Evolutionary conservation across 2,797 vertebrate species (phyloP), one percentile per base, ranked within the genome.

Genomic region (Acomys russatus): DNA sequence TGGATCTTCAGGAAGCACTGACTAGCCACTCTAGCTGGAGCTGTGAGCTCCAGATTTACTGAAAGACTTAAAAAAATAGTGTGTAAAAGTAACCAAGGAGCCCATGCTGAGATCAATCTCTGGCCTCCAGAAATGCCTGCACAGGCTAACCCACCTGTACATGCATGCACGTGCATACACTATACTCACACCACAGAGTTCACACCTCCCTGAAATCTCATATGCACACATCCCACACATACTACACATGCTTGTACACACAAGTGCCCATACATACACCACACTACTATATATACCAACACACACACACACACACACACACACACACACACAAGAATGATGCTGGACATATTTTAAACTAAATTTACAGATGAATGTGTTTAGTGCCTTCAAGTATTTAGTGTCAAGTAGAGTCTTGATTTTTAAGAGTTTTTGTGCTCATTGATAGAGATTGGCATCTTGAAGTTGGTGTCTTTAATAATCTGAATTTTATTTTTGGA

Each of bases 401-500:
- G 6, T 66, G 63, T n/a, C 44, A 49, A 61, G 15, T 23, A 88
- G n/a, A 56, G 23, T 18, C 33, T 25, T 25, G 3, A n/a, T 66
- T 90, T 90, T 94, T 93, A 79, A 61, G 4, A 7, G 61, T 49
- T 94, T 85, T 80, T 9, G 33, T 78, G 44, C n/a, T 77, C 28
- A 90, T 80, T 85, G 74, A 28, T 66, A 93, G 9, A n/a, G 30
- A 87, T 74, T 80, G 23, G 7, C n/a, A 70, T 38, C 11, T 66
- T 93, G 9, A 82, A 3, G 1, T 18, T 30, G 17, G 0, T 49
- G 28, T 44, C 80, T 92, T 82, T 20, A 35, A 87, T 88, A 33
- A 74, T n/a, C 6, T 54, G 51, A 78, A 70, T 88, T 90, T 94
- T 91, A 92, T 56, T 64, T 92, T 77, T 90, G 61, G 79, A 73